Percentiles rank a stretch among this genome's conserved stretches.
Evolutionary conservation across 2,113 vertebrate genomes (phyloP).

Genomic region (Pycnonotus jocosus): DNA sequence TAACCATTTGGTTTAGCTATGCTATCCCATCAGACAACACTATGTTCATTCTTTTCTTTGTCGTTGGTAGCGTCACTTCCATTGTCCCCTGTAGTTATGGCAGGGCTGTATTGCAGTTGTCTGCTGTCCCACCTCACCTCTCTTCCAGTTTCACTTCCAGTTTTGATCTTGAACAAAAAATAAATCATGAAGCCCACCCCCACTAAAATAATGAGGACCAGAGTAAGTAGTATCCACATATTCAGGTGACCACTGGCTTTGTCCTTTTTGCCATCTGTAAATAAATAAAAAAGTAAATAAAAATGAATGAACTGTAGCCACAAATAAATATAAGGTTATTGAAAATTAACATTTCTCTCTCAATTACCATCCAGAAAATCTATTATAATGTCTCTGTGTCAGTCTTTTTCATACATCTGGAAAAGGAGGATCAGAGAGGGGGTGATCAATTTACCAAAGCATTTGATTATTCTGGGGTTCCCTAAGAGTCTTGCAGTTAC

Average conservation of each 20-base stretch:
- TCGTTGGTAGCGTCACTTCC: not conserved
- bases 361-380: not conserved
- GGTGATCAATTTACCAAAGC: not conserved
- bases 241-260: not conserved
- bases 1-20: not conserved
- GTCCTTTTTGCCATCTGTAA: not conserved
- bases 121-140: rapidly evolving
- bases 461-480: not conserved
- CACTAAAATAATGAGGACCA: not conserved
- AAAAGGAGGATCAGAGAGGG: not conserved
- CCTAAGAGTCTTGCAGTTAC: not conserved
- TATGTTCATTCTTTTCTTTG: not conserved
- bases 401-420: not conserved
- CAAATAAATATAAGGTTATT: not conserved
- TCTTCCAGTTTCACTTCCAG: not conserved
- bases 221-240: not conserved
- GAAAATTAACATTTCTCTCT: not conserved
- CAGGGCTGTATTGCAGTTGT: not conserved
- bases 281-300: not conserved
- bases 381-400: not conserved
- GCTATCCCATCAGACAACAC: not conserved
- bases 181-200: not conserved
- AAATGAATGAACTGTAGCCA: not conserved
- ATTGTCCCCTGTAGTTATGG: not conserved
- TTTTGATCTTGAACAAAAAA: conserved; percentile 3